A percentile compares a stretch with the other conserved stretches of the same genome.
phyloP scores from a whole-genome alignment of 2,113 vertebrate species.

The Cochlearius cochlearius region DNA sequence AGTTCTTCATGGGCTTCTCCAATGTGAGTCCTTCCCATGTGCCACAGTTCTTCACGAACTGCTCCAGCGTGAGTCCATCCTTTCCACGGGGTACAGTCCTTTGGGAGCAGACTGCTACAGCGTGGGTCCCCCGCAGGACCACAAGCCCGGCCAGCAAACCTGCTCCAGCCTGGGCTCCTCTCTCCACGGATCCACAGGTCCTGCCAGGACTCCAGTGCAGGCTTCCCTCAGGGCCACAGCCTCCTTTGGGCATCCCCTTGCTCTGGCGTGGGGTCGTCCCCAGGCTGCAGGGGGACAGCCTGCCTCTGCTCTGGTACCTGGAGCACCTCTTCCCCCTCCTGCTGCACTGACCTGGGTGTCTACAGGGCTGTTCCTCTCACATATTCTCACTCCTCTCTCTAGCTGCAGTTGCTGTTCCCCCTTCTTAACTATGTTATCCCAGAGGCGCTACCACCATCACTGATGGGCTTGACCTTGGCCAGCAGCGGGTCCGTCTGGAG shows the following conservation, averaged over 20 bases:
- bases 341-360: background rate
- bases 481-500: rapidly evolving
- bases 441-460: rapidly evolving
- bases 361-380: background rate
- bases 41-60: background rate
- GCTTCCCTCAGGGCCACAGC: background rate
- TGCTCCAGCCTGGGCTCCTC: too few species aligned
- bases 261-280: background rate
- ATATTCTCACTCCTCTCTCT: background rate
- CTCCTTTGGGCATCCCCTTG: background rate
- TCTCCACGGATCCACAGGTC: background rate
- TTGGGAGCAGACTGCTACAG: background rate
- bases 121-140: background rate
- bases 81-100: background rate
- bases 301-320: background rate
- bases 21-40: background rate
- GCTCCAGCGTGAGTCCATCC: too few species aligned
- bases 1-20: background rate
- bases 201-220: background rate
- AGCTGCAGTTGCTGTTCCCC: background rate
- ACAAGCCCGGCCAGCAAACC: background rate
- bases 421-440: background rate
- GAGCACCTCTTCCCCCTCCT: background rate
- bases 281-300: background rate
- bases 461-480: background rate